Evolutionary conservation across 2,113 vertebrate species (phyloP).

Genomic region (Lophochroa leadbeateri): DNA sequence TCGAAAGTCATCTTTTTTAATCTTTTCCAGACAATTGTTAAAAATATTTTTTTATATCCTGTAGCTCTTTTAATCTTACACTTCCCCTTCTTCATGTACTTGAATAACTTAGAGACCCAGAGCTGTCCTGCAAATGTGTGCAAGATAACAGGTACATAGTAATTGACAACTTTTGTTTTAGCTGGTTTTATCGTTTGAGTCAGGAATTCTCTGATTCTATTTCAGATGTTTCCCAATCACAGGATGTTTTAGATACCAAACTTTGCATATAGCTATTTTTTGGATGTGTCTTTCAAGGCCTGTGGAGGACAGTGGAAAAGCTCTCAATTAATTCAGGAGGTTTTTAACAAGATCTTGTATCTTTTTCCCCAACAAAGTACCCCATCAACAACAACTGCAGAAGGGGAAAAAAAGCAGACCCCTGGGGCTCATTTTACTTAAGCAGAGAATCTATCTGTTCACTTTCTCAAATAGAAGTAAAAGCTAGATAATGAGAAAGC

Average conservation of each 20-base stretch:
- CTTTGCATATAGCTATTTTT: neutral
- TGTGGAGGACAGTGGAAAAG: neutral
- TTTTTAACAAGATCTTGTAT: neutral
- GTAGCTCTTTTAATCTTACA: neutral
- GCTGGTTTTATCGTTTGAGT: neutral
- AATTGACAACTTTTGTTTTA: neutral
- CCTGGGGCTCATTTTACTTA: neutral
- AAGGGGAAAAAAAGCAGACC: neutral
- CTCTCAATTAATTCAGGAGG: neutral
- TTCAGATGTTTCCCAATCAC: neutral
- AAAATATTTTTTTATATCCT: neutral
- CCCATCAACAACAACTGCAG: neutral
- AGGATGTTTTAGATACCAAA: neutral
- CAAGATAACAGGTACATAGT: neutral
- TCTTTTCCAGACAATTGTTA: neutral
- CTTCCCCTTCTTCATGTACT: neutral
- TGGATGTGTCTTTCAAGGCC: neutral
- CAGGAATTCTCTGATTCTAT: neutral
- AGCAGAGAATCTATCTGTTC: neutral
- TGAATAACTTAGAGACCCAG: neutral
- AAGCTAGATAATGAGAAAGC: neutral
- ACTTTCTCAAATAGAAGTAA: neutral
- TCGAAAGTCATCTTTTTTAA: accelerated
- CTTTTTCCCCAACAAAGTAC: neutral
- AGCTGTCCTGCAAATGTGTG: neutral